Conservation (phyloP, 2,113 vertebrate genomes). For the Datnioides undecimradiatus region DNA sequence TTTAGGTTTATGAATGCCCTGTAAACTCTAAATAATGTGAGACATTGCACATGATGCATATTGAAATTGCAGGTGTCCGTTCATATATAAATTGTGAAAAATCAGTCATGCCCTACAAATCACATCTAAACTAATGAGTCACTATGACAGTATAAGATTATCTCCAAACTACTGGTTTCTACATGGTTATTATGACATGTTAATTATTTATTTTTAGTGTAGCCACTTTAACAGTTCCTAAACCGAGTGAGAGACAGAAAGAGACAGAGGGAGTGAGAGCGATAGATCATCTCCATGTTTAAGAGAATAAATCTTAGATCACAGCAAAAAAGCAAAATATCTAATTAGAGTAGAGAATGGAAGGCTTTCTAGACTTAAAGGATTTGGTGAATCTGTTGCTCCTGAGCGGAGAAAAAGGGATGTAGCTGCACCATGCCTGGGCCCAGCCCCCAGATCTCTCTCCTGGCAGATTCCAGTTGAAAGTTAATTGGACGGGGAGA, state of each 20-base stretch:
- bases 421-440: constrained; percentile 55
- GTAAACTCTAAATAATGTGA: not conserved
- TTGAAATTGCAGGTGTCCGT: not conserved
- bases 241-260: not conserved
- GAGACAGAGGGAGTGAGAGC: no score
- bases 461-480: constrained; percentile 83
- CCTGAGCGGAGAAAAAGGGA: constrained; percentile 63
- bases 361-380: constrained; percentile 74
- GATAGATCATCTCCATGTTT: constrained; percentile 27
- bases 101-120: not conserved
- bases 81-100: not conserved
- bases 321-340: constrained; percentile 53
- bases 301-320: constrained; percentile 47
- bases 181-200: not conserved
- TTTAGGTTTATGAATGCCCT: not conserved
- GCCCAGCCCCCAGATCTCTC: constrained; percentile 65
- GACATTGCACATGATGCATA: not conserved
- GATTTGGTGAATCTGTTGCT: constrained; percentile 80
- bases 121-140: not conserved
- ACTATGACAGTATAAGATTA: not conserved
- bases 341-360: constrained; percentile 76
- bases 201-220: not conserved
- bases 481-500: constrained; percentile 87
- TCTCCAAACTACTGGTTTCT: not conserved
- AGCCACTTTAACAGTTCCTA: not conserved